phyloP scores from a whole-genome alignment of 2,888 invertebrate genomes.

The Caradrina kadenii region DNA sequence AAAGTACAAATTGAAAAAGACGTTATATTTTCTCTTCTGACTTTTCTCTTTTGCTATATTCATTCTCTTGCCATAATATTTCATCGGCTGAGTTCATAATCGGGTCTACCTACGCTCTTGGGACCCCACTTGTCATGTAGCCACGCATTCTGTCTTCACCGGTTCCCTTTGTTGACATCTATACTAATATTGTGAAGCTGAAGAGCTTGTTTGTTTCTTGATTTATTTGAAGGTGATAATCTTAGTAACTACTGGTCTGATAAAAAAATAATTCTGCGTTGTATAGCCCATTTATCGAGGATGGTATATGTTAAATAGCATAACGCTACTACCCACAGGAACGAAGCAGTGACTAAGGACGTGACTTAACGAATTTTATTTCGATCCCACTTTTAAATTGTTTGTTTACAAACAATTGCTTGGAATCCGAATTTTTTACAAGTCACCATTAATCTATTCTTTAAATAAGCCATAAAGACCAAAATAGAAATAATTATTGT shows the following conservation, averaged over 20 bases:
- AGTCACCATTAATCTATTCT: background rate
- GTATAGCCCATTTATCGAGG: no score
- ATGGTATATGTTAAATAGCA: no score
- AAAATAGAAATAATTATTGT: conserved; percentile 22
- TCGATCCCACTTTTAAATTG: conserved; percentile 38
- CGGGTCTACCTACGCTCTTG: conserved; percentile 72
- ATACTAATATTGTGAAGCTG: no score
- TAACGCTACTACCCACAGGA: no score
- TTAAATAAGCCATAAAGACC: conserved; percentile 16
- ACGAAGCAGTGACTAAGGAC: no score
- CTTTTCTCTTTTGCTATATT: conserved; percentile 23
- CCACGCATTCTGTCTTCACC: conserved; percentile 50
- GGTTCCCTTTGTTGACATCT: conserved; percentile 44
- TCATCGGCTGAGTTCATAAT: conserved; percentile 68
- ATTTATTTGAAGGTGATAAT: no score
- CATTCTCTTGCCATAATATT: conserved; percentile 27
- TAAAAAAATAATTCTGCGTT: no score
- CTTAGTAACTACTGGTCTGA: no score
- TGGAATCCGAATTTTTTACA: conserved; percentile 9
- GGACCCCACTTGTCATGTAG: conserved; percentile 67
- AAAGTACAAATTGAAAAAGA: conserved; percentile 15
- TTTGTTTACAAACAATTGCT: conserved; percentile 43
- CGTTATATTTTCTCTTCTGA: conserved; percentile 2
- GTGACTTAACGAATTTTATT: conserved; percentile 18
- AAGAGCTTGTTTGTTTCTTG: no score